Evolutionary conservation across 2,888 invertebrate species (phyloP).

Genomic region (Sialis lutaria): DNA sequence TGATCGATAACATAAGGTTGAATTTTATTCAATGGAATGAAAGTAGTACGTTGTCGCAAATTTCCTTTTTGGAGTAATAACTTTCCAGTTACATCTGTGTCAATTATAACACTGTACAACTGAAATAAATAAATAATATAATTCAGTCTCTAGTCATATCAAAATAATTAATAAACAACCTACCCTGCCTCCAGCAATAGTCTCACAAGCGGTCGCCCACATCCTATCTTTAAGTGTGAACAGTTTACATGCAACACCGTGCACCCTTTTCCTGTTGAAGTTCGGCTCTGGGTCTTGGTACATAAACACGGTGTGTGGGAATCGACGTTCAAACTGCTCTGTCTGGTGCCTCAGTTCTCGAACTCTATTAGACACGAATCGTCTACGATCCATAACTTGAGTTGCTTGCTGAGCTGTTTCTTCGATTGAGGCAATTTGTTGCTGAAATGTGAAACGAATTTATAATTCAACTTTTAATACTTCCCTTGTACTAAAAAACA

Average conservation of each 20-base stretch:
- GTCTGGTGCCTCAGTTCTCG: slow-evolving; percentile 33
- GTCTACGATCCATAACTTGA: slow-evolving; percentile 17
- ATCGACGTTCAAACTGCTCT: slow-evolving; percentile 36
- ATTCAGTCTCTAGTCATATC: slow-evolving; percentile 3
- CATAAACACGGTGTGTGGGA: slow-evolving; percentile 43
- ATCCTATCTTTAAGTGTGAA: slow-evolving; percentile 52
- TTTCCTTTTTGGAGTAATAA: slow-evolving; percentile 67
- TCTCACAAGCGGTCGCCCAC: slow-evolving; percentile 65
- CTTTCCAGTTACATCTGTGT: slow-evolving; percentile 71
- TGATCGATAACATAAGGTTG: slow-evolving; percentile 39
- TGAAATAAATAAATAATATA: slow-evolving; percentile 23
- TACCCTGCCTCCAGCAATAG: slow-evolving; percentile 71
- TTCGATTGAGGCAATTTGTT: slow-evolving; percentile 24
- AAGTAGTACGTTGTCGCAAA: slow-evolving; percentile 62
- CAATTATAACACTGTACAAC: slow-evolving; percentile 83
- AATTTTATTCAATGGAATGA: slow-evolving; percentile 87
- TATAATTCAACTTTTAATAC: background rate
- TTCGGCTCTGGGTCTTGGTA: slow-evolving; percentile 63
- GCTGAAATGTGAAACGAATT: slow-evolving; percentile 20
- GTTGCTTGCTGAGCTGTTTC: too few relatives aligned
- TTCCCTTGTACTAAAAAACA: background rate
- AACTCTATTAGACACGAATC: slow-evolving; percentile 34
- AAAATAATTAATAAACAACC: slow-evolving; percentile 15
- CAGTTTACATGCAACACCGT: slow-evolving; percentile 66
- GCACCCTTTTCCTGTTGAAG: slow-evolving; percentile 48